Conservation (phyloP, 2,888 invertebrate genomes). For the Drosophila percnosoma region DNA sequence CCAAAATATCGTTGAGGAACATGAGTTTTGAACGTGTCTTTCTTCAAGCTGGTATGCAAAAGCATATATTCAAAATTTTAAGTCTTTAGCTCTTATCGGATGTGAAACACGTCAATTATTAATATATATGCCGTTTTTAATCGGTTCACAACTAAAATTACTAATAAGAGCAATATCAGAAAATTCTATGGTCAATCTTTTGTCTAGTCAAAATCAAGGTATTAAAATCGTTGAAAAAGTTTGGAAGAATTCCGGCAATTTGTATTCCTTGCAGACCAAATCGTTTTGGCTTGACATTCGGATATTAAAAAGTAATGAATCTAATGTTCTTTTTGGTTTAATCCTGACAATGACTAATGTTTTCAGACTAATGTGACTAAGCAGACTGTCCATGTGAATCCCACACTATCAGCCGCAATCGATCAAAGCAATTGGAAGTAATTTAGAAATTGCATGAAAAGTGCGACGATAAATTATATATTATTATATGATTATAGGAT, state of each 20-base stretch:
- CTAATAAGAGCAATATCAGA: background rate
- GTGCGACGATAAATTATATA: constrained; percentile 40
- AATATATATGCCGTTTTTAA: too few relatives aligned
- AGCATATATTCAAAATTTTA: background rate
- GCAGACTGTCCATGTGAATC: constrained; percentile 9
- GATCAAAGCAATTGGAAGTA: constrained; percentile 48
- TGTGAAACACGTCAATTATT: too few relatives aligned
- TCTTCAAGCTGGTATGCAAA: background rate
- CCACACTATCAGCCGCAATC: constrained; percentile 25
- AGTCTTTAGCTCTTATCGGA: background rate
- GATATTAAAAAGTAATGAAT: background rate
- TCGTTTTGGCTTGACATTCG: background rate
- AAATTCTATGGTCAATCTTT: background rate
- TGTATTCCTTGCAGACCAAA: too few relatives aligned
- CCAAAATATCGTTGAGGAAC: background rate
- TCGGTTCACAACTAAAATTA: background rate
- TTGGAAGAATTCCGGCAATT: background rate
- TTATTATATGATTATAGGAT: constrained; percentile 29
- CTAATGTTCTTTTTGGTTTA: background rate
- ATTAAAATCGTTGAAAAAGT: too few relatives aligned
- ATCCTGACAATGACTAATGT: background rate
- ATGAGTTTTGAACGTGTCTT: background rate
- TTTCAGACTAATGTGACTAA: background rate
- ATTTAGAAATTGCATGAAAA: constrained; percentile 20
- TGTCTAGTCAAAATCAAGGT: background rate